Conservation (phyloP, 2,113 vertebrate species). For the Falco punctatus region DNA sequence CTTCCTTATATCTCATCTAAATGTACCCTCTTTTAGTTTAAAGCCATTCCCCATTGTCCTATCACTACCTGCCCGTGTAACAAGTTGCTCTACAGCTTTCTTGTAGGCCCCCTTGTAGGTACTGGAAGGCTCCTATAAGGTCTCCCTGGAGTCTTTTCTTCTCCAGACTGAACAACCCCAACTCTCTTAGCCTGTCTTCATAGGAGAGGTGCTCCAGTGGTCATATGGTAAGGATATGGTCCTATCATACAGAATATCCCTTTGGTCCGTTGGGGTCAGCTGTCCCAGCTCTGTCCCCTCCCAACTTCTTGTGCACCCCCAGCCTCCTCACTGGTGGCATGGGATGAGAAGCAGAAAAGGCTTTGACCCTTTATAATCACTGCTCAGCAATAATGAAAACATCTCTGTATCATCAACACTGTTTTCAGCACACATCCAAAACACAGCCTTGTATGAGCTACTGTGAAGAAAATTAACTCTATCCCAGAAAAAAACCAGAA, state of each 20-base stretch:
- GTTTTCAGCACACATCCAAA: background rate
- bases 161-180: no score
- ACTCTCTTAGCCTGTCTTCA: no score
- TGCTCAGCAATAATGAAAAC: background rate
- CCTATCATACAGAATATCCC: background rate
- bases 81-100: no score
- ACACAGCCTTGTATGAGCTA: rapidly evolving
- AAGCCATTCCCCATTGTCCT: no score
- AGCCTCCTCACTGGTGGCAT: background rate
- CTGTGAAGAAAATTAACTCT: background rate
- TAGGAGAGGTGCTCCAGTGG: no score
- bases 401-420: background rate
- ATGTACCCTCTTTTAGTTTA: no score
- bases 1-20: no score
- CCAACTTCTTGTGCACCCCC: background rate
- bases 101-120: no score
- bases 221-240: no score
- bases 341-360: background rate
- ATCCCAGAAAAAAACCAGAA: background rate
- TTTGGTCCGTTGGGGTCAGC: background rate
- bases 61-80: no score
- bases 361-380: background rate
- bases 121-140: no score
- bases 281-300: background rate
- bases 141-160: no score